A percentile compares a stretch with the other conserved stretches of the same genome.
phyloP scores from a whole-genome alignment of 2,113 vertebrate genomes.

The Circaetus gallicus region DNA sequence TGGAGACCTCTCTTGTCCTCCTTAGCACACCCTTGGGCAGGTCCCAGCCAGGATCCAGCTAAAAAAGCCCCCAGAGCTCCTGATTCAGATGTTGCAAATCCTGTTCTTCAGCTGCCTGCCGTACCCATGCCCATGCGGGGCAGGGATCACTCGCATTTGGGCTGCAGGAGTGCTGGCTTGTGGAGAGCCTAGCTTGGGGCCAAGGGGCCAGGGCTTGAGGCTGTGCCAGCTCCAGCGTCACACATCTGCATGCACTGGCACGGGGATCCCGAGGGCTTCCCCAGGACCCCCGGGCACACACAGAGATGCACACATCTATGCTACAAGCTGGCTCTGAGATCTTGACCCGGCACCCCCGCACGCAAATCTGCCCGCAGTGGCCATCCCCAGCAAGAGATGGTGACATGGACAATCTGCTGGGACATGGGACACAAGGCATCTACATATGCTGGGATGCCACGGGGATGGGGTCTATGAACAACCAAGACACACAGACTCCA shows the following conservation, averaged over 20 bases:
- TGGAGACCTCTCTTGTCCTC: neutral
- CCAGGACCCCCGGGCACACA: neutral
- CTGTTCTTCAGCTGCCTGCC: neutral
- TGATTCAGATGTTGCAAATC: neutral
- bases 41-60: neutral
- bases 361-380: neutral
- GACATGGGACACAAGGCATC: neutral
- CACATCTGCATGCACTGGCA: neutral
- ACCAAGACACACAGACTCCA: slow-evolving; percentile 29
- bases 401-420: slow-evolving; percentile 6
- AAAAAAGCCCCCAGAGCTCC: neutral
- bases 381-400: neutral
- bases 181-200: neutral
- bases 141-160: neutral
- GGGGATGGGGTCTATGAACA: slow-evolving; percentile 4
- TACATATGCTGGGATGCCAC: neutral
- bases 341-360: neutral
- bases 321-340: neutral
- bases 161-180: neutral
- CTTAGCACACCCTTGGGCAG: neutral
- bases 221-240: neutral
- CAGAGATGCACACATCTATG: neutral
- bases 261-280: accelerated
- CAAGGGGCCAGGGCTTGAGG: neutral
- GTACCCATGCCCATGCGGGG: accelerated